These are phyloP conservation scores for Brevimyrus niger DNA, from an alignment of 2,113 vertebrate genomes.

Conservation along the genomic window DNA sequence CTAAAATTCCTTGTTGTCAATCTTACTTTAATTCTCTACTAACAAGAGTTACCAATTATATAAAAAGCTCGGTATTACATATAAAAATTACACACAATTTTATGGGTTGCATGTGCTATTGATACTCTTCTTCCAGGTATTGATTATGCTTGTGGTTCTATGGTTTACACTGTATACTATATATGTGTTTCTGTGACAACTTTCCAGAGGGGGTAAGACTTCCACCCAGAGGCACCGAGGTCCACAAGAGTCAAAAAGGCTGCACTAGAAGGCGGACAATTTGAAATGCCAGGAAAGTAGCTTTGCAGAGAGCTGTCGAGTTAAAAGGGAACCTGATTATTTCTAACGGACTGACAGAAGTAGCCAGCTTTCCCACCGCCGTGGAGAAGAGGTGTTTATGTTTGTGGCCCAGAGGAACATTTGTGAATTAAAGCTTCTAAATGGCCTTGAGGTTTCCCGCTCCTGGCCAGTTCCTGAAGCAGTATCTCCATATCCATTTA, in stretches of 20 bases:
- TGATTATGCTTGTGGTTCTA: background rate
- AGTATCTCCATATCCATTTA: background rate
- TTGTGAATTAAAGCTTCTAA: background rate
- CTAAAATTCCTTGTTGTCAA: background rate
- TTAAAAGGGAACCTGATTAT: background rate
- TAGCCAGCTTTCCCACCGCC: background rate
- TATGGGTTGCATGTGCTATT: background rate
- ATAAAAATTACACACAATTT: background rate
- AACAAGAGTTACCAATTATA: background rate
- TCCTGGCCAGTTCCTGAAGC: background rate
- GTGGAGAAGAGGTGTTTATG: background rate
- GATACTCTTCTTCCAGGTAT: background rate
- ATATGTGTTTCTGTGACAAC: background rate
- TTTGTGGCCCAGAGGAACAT: background rate
- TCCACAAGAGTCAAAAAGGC: background rate
- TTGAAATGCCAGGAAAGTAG: background rate
- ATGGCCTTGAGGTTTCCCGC: background rate
- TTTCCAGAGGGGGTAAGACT: background rate
- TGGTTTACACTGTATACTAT: background rate
- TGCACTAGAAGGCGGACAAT: background rate
- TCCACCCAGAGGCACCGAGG: background rate
- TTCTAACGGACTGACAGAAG: background rate
- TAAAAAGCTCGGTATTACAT: background rate
- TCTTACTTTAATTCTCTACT: background rate
- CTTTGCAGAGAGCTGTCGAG: background rate